These are phyloP conservation scores for zebrafish (Danio rerio) DNA, from an alignment of 2,113 vertebrate genomes.

Conservation along the genomic window DNA sequence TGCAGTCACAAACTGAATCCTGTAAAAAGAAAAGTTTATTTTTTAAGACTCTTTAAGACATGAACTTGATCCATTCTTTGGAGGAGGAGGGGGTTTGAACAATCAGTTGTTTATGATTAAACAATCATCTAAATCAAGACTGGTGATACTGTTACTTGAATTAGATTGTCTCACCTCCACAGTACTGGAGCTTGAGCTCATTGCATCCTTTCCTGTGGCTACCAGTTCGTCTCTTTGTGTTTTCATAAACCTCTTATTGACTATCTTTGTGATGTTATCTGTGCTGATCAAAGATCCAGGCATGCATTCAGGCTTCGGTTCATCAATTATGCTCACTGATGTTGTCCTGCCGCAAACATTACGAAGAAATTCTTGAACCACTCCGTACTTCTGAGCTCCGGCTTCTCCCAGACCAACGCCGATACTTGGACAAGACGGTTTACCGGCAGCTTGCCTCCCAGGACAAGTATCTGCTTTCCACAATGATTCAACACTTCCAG, in stretches of 20 bases:
- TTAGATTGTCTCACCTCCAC: constrained; percentile 75
- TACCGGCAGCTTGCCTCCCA: constrained; percentile 71
- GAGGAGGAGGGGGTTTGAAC: not conserved
- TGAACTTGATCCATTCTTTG: not conserved
- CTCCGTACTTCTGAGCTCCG: constrained; percentile 82
- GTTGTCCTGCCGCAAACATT: constrained; percentile 83
- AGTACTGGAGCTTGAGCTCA: constrained; percentile 69
- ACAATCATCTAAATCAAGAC: not conserved
- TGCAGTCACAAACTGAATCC: constrained; percentile 93
- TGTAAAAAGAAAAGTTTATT: constrained; percentile 66
- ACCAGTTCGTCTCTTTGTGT: constrained; percentile 80
- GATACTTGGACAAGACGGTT: constrained; percentile 65
- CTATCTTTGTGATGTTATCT: constrained; percentile 82
- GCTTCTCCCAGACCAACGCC: constrained; percentile 69
- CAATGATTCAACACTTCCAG: constrained; percentile 89
- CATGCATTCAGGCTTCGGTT: constrained; percentile 77
- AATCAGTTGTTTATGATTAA: not conserved
- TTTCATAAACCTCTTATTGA: constrained; percentile 90
- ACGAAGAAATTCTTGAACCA: constrained; percentile 92
- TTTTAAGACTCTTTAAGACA: too few relatives aligned
- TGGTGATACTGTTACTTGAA: not conserved
- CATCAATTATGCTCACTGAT: constrained; percentile 78
- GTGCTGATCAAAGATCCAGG: constrained; percentile 68
- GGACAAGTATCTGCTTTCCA: constrained; percentile 83
- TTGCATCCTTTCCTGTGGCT: constrained; percentile 70